Evolutionary conservation across 2,113 vertebrate genomes (phyloP).

Genomic region (Aspidoscelis tigris): DNA sequence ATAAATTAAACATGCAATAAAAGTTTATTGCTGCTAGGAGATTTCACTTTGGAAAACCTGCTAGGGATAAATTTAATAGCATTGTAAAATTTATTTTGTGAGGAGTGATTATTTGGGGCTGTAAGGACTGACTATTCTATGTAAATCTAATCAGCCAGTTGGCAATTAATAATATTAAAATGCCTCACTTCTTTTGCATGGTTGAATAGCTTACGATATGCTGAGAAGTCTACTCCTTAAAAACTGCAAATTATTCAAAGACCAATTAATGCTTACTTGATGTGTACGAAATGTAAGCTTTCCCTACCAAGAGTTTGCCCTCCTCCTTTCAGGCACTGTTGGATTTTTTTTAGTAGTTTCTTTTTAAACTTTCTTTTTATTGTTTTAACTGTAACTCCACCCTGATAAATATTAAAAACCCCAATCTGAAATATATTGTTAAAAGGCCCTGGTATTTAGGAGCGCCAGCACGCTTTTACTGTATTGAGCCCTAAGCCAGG

Average conservation of each 20-base stretch:
- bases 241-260: constrained; percentile 13
- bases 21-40: constrained; percentile 71
- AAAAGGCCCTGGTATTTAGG: too few relatives aligned
- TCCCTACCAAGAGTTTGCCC: constrained; percentile 24
- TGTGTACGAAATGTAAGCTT: background rate
- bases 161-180: constrained; percentile 74
- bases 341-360: too few relatives aligned
- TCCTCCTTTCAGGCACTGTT: background rate
- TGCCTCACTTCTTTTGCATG: constrained; percentile 53
- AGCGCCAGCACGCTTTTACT: too few relatives aligned
- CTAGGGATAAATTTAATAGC: constrained; percentile 73
- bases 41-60: constrained; percentile 70
- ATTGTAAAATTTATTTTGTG: constrained; percentile 71
- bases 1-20: constrained; percentile 76
- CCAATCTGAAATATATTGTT: too few relatives aligned
- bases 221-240: background rate
- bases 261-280: background rate
- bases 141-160: constrained; percentile 71
- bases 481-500: too few relatives aligned
- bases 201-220: constrained; percentile 38
- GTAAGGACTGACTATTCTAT: constrained; percentile 71
- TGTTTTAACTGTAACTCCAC: too few relatives aligned
- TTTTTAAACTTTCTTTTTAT: too few relatives aligned
- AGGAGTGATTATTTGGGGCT: constrained; percentile 70
- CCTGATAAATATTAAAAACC: too few relatives aligned